Base-by-base conservation (phyloP, 2,113 vertebrate genomes). In the Lutjanus erythropterus region DNA sequence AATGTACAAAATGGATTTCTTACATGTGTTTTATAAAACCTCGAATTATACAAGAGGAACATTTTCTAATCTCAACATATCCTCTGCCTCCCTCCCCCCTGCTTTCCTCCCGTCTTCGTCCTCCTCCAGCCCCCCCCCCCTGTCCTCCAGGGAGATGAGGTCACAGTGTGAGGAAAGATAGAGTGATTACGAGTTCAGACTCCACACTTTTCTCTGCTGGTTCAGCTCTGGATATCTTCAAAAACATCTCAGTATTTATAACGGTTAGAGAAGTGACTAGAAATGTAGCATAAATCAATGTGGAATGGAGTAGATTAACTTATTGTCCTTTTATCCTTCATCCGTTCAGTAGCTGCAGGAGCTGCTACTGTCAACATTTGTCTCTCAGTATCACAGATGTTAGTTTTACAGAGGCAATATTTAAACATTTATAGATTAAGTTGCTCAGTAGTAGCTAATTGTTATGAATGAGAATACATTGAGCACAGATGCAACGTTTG, bases 161-260 rank as follows among this genome's bases (percentile, higher is more conserved):
- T 94, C 93, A 94, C 84, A 68, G 83, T 84, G 83, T 91, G 83
- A 77, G 78, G 86, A 76, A 77, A 91, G 86, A 93, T 77, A 77
- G 69, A 90, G 81, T 83, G 89, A 94, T 94, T 92, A 92, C 52
- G 61, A n/a, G 47, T 47, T 80, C 31, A 79, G 66, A 52, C 78
- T 68, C 71, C 60, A 84, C 78, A 80, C 23, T 62, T 44, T 66
- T 80, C 69, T 65, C n/a, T 9, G 29, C 49, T 59, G 68, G 64
- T 69, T 68, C 78, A 56, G 42, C 78, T 85, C 66, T 68, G 68
- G 42, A 65, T 83, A 81, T 86, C 64, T 72, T 70, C 62, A 70
- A 37, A 73, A 69, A 29, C 35, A 68, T 83, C 79, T 81, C 14
- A 29, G 61, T 16, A 33, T 83, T 79, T 84, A 3, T 49, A 73